A percentile compares a stretch with the other conserved stretches of the same genome.
Conservation (phyloP, 2,888 invertebrate species). For the Tachystola acroxantha region DNA sequence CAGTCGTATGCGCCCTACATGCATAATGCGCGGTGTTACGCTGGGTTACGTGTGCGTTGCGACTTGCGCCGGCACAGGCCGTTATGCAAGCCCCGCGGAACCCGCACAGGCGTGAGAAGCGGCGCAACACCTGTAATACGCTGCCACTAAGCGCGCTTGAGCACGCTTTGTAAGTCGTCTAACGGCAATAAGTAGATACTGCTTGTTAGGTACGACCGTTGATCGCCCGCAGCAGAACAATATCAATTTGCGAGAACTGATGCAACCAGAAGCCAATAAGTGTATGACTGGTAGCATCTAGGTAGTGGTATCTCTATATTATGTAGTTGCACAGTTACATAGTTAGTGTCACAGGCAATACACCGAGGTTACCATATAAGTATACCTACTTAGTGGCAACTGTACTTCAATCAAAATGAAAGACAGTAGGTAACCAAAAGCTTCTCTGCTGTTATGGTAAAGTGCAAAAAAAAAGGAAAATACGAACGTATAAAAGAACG, state of each 20-base stretch:
- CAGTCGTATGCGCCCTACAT: slow-evolving; percentile 57
- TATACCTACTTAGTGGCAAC: slow-evolving; percentile 17
- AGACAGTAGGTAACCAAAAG: slow-evolving; percentile 5
- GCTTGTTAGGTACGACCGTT: too few species aligned
- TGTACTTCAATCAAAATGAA: slow-evolving; percentile 3
- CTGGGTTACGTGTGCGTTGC: slow-evolving; percentile 55
- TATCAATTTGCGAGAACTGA: too few species aligned
- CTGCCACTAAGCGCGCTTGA: slow-evolving; percentile 22
- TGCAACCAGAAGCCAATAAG: too few species aligned
- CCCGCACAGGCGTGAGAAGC: slow-evolving; percentile 57
- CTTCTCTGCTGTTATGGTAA: slow-evolving; percentile 16
- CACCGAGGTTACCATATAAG: neutral
- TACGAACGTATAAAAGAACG: slow-evolving; percentile 34
- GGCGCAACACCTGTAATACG: slow-evolving; percentile 56
- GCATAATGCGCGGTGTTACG: slow-evolving; percentile 65
- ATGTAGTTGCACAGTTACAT: too few species aligned
- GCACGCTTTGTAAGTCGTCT: slow-evolving; percentile 35
- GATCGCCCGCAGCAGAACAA: too few species aligned
- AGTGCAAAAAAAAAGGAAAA: slow-evolving; percentile 35
- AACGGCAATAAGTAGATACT: slow-evolving; percentile 36
- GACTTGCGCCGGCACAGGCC: slow-evolving; percentile 29
- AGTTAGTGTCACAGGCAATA: too few species aligned
- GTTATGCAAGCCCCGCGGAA: slow-evolving; percentile 66
- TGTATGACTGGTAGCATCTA: too few species aligned
- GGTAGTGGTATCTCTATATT: too few species aligned